Evolutionary conservation across 2,888 invertebrate genomes (phyloP).

Genomic region (Pammene aurita): DNA sequence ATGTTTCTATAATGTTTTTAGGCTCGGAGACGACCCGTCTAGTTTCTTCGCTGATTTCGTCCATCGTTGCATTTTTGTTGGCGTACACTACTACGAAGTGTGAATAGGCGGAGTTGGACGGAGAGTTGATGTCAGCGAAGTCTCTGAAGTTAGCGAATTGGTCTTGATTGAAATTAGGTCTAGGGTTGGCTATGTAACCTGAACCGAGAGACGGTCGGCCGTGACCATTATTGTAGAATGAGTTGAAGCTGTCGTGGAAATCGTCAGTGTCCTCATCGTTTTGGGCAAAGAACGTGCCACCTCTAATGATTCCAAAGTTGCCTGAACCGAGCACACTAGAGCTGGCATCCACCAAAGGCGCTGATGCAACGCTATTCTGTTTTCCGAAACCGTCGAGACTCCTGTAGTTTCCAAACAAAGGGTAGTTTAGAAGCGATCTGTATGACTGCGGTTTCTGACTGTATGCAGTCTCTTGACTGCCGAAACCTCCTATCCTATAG

Average conservation of each 20-base stretch:
- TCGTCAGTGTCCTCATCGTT: constrained; percentile 86
- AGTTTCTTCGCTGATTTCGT: constrained; percentile 77
- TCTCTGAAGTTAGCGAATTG: constrained; percentile 95
- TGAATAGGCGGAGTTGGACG: constrained; percentile 90
- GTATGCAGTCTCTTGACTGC: constrained; percentile 84
- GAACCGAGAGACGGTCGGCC: constrained; percentile 86
- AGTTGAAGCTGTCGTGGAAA: constrained; percentile 84
- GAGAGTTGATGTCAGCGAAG: constrained; percentile 94
- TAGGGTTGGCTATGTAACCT: constrained; percentile 86
- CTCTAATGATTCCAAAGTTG: constrained; percentile 93
- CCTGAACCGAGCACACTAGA: constrained; percentile 90
- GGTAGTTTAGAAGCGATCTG: constrained; percentile 75
- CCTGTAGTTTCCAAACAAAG: constrained; percentile 70
- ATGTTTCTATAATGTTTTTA: constrained; percentile 92
- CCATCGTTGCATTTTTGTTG: constrained; percentile 88
- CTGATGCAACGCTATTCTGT: constrained; percentile 65
- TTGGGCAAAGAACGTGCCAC: constrained; percentile 92
- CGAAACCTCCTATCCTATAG: constrained; percentile 84
- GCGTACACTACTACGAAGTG: constrained; percentile 93
- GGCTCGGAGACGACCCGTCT: constrained; percentile 81
- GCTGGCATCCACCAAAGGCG: constrained; percentile 78
- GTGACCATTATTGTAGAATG: constrained; percentile 87
- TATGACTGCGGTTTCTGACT: constrained; percentile 84
- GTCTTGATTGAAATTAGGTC: constrained; percentile 89
- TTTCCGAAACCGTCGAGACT: constrained; percentile 71